A percentile compares a stretch with the other conserved stretches of the same genome.
phyloP scores from a whole-genome alignment of 2,797 vertebrate species.

The Amblyraja radiata region DNA sequence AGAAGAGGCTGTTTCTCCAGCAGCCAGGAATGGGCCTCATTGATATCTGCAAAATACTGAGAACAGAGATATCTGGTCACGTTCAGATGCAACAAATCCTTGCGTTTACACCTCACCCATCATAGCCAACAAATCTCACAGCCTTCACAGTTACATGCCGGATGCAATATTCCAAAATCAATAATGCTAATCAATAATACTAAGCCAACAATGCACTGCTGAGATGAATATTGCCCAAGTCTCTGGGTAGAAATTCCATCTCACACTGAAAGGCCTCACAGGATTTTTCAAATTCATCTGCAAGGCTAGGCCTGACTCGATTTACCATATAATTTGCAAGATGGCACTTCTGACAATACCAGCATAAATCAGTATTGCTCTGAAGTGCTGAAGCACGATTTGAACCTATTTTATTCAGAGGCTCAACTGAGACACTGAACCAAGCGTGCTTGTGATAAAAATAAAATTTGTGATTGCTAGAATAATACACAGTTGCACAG shows the following conservation, averaged over 20 bases:
- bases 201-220: background rate
- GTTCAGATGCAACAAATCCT: background rate
- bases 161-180: background rate
- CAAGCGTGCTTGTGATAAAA: background rate
- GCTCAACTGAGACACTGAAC: background rate
- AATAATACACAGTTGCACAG: no score
- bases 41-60: conserved; percentile 72
- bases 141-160: background rate
- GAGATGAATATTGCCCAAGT: background rate
- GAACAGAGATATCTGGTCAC: background rate
- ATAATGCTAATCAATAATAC: no score
- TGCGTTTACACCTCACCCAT: background rate
- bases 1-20: conserved; percentile 62
- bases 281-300: background rate
- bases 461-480: no score
- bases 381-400: background rate
- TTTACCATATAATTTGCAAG: background rate
- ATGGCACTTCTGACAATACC: background rate
- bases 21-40: conserved; percentile 71
- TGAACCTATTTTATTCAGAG: background rate
- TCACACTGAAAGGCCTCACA: background rate
- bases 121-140: background rate
- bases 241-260: background rate
- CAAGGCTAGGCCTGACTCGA: background rate
- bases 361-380: background rate